These are phyloP conservation scores for Prunella fulvescens DNA, from an alignment of 2,113 vertebrate species.

Conservation along the genomic window DNA sequence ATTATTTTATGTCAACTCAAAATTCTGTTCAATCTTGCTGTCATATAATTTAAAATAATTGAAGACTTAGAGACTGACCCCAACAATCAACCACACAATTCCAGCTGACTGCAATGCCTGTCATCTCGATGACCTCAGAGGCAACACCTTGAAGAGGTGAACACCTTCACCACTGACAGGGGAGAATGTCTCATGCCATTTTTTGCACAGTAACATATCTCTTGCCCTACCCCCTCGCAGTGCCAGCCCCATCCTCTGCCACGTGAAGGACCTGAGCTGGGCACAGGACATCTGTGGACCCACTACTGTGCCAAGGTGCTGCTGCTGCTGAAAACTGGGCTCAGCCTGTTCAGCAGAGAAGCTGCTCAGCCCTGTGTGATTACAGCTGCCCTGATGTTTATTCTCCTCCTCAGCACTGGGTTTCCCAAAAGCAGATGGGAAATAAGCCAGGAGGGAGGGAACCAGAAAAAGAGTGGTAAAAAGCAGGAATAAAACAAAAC, in stretches of 20 bases:
- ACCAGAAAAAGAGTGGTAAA: not conserved
- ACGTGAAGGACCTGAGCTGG: not conserved
- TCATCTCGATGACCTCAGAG: not conserved
- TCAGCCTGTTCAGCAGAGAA: not conserved
- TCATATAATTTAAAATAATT: not conserved
- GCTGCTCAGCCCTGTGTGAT: not conserved
- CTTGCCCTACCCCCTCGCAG: not conserved
- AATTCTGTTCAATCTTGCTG: not conserved
- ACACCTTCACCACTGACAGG: not conserved
- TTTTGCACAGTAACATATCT: not conserved
- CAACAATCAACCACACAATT: not conserved
- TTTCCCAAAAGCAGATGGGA: constrained; percentile 23
- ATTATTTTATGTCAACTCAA: not conserved
- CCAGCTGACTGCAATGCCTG: not conserved
- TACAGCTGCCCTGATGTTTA: not conserved
- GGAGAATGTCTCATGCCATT: not conserved
- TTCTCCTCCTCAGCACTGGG: not conserved
- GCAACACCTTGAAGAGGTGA: not conserved
- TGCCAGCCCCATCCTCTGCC: not conserved
- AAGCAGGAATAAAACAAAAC: not conserved
- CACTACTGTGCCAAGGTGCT: not conserved
- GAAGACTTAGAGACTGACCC: not conserved
- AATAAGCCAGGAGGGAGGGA: not conserved
- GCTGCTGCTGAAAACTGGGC: not conserved
- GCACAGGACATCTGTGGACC: not conserved